Evolutionary conservation across 2,888 invertebrate genomes (phyloP).

Genomic region (Cerastis leucographa): DNA sequence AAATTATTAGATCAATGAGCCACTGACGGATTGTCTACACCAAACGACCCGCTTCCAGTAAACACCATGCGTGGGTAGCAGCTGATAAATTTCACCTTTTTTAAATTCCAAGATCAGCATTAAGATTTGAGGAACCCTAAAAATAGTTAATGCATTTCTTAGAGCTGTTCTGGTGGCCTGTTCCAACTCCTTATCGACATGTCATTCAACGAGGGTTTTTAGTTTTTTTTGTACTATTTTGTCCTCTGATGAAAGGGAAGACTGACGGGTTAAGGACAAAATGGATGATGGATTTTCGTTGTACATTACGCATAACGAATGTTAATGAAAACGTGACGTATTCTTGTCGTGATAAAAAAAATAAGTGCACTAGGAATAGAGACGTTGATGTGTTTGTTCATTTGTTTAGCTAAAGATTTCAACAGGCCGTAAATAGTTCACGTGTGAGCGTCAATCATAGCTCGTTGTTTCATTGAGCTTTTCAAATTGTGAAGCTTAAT

Average conservation of each 20-base stretch:
- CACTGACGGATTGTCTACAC: constrained; percentile 31
- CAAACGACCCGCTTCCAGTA: constrained; percentile 30
- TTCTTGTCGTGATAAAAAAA: constrained; percentile 45
- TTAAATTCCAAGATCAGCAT: constrained; percentile 66
- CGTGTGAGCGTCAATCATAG: constrained; percentile 14
- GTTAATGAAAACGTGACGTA: constrained; percentile 46
- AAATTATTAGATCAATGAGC: constrained; percentile 18
- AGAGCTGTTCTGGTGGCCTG: constrained; percentile 82
- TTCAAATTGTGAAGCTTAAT: neutral
- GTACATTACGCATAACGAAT: constrained; percentile 50
- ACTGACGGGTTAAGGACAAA: constrained; percentile 65
- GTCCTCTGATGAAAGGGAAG: constrained; percentile 64
- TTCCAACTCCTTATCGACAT: constrained; percentile 78
- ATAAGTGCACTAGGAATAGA: constrained; percentile 46
- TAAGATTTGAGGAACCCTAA: constrained; percentile 69
- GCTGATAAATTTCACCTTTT: constrained; percentile 60
- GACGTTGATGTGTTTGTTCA: constrained; percentile 43
- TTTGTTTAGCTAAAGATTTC: constrained; percentile 41
- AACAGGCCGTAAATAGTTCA: constrained; percentile 26
- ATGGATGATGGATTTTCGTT: constrained; percentile 60
- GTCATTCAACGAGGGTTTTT: constrained; percentile 84
- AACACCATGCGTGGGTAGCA: constrained; percentile 54
- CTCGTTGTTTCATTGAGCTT: constrained; percentile 8
- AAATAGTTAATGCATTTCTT: constrained; percentile 85
- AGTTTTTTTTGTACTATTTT: constrained; percentile 68